Evolutionary conservation across 2,113 vertebrate genomes (phyloP), one percentile per base, ranked within the genome.

Genomic region (Microtus richardsoni): DNA sequence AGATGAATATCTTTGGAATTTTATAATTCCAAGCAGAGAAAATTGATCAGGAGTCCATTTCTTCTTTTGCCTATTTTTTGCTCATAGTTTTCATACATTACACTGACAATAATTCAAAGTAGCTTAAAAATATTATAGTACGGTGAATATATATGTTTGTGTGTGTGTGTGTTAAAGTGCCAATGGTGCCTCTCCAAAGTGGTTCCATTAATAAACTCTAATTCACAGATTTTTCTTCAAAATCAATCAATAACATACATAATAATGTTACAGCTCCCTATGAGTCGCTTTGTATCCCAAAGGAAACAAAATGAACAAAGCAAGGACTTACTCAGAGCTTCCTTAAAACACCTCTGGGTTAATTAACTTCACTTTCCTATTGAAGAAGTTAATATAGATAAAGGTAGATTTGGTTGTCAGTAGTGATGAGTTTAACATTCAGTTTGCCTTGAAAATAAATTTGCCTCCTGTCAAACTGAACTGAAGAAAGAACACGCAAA

Each of bases 61-160:
- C 12, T 49, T n/a, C 11, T 54, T 95, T 90, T 96, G 70, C 44
- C 78, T 41, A 88, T 84, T 70, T 4, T 4, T 86, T 52, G 88
- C 4, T 58, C 78, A 41, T 58, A 89, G 5, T 71, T 89, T 91
- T 83, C 75, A 92, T 0, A 95, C 41, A 33, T 44, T 58, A 58
- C 87, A 82, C 12, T 16, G 1, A 78, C 22, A 2, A 33, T 11
- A 75, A 41, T 49, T 74, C 28, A 93, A 68, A 62, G 30, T 78
- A 83, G n/a, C 96, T 96, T 44, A 92, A 90, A 92, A 95, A 60
- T 7, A 70, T 19, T 77, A 93, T 90, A 92, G 83, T 78, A 91
- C 28, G 88, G 36, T 73, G 49, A 82, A 4, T 9, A 9, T 47
- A 47, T 47, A 47, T 47, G 1, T 47, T 1, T 47, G 11, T 49